Evolutionary conservation across 2,888 invertebrate species (phyloP).

Genomic region (Napeogenes sylphis): DNA sequence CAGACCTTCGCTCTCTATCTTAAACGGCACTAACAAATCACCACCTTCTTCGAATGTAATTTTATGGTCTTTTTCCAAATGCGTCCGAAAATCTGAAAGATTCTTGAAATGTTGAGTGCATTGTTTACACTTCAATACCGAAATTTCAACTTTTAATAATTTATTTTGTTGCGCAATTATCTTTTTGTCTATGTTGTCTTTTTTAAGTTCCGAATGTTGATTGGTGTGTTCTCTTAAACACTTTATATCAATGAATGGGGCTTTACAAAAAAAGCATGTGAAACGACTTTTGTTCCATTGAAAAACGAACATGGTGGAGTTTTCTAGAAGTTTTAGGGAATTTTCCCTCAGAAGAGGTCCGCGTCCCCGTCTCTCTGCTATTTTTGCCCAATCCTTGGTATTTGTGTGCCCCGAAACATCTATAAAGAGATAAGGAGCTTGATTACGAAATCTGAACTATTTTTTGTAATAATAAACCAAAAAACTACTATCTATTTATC

Average conservation of each 20-base stretch:
- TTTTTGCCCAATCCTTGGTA: conserved; percentile 42
- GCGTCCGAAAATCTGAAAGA: conserved; percentile 42
- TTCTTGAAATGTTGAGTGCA: conserved; percentile 41
- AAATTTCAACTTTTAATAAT: conserved; percentile 62
- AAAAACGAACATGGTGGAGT: conserved; percentile 60
- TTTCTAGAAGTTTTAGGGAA: conserved; percentile 72
- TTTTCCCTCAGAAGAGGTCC: conserved; percentile 54
- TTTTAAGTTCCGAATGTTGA: conserved; percentile 42
- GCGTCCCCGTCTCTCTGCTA: conserved; percentile 48
- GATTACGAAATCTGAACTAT: too few relatives aligned
- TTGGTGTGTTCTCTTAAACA: conserved; percentile 49
- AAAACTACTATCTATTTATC: too few relatives aligned
- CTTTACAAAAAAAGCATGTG: conserved; percentile 62
- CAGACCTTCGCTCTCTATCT: conserved; percentile 43
- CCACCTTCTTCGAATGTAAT: conserved; percentile 43
- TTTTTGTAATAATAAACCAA: too few relatives aligned
- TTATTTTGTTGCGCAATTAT: conserved; percentile 61
- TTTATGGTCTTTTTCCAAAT: conserved; percentile 44
- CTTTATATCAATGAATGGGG: conserved; percentile 53
- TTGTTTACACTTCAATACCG: conserved; percentile 51
- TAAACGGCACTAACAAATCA: conserved; percentile 60
- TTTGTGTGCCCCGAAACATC: conserved; percentile 19
- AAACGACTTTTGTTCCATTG: conserved; percentile 67
- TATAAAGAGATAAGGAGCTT: background rate
- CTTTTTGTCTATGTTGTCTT: conserved; percentile 47